Conservation (phyloP, 2,797 vertebrate genomes). For the Coendou prehensilis region DNA sequence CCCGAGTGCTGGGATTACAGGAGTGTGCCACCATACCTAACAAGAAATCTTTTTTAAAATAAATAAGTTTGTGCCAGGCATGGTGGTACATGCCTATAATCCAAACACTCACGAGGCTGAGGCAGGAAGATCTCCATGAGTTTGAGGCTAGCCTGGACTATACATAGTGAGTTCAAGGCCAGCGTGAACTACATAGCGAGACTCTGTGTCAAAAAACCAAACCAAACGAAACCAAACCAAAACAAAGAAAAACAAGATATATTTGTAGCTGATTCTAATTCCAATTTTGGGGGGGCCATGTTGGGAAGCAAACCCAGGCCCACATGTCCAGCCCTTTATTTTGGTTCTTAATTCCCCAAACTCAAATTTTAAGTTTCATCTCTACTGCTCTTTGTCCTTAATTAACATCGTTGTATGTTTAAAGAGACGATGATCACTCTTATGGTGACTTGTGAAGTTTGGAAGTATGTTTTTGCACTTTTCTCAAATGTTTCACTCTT, state of each 20-base stretch:
- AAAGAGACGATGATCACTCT: background rate
- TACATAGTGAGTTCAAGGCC: background rate
- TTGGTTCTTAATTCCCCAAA: constrained; percentile 47
- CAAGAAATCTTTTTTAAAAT: background rate
- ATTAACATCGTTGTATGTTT: background rate
- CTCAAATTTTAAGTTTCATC: constrained; percentile 16
- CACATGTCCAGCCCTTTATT: background rate
- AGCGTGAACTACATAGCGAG: background rate
- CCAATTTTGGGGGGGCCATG: background rate
- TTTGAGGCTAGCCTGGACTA: background rate
- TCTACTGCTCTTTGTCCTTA: constrained; percentile 38
- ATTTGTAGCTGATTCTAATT: background rate
- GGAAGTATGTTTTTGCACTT: background rate
- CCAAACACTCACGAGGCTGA: background rate
- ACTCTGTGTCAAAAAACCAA: background rate
- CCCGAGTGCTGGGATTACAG: background rate
- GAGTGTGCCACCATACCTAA: background rate
- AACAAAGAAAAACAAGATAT: background rate
- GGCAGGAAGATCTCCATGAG: background rate
- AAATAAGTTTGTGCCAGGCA: background rate
- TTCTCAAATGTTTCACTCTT: background rate
- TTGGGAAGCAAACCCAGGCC: background rate
- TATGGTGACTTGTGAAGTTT: background rate
- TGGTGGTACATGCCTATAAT: background rate
- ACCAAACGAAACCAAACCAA: background rate